Evolutionary conservation across 2,797 vertebrate genomes (phyloP).

Genomic region (Gymnothorax reevesii): DNA sequence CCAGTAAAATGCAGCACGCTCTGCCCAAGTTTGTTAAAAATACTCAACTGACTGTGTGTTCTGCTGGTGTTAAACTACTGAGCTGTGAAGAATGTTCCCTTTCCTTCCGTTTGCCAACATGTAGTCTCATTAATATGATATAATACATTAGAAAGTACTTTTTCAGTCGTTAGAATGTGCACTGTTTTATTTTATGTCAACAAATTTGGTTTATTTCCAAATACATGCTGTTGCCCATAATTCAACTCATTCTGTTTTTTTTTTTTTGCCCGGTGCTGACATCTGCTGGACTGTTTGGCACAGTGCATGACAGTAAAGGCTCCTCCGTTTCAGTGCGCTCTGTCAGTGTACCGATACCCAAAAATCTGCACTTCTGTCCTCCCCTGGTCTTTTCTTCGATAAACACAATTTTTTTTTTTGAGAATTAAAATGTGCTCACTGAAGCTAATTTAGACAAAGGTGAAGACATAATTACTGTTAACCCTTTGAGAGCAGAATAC

Average conservation of each 20-base stretch:
- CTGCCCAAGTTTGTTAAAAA: not conserved
- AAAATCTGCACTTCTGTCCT: too few relatives aligned
- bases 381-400: too few relatives aligned
- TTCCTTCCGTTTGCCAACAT: not conserved
- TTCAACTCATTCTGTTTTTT: not conserved
- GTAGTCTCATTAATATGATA: not conserved
- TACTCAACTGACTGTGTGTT: not conserved
- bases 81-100: not conserved
- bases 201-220: not conserved
- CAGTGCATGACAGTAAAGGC: not conserved
- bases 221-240: too few relatives aligned
- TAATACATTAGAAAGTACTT: not conserved
- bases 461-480: not conserved
- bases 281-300: not conserved
- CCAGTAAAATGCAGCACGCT: not conserved
- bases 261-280: not conserved
- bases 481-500: too few relatives aligned
- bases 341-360: too few relatives aligned
- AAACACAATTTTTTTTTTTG: too few relatives aligned
- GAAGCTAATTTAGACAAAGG: slow-evolving; percentile 2
- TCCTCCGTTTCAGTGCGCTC: not conserved
- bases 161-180: not conserved
- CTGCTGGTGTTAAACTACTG: not conserved
- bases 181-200: not conserved
- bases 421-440: too few relatives aligned